Conservation (phyloP, 1,140 invertebrate species). For the Homalodisca vitripennis region DNA sequence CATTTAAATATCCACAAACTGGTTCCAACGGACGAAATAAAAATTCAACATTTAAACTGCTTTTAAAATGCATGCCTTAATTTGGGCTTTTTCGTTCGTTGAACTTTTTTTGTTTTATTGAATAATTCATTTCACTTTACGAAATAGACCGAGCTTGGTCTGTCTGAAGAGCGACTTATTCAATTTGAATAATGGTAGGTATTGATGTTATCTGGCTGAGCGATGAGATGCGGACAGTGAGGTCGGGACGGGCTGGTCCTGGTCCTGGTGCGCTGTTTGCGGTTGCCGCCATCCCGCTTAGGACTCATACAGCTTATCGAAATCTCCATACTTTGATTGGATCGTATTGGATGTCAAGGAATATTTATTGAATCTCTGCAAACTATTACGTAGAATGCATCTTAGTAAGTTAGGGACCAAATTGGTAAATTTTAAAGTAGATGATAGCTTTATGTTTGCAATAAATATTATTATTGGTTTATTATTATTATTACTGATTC, state of each 20-base stretch:
- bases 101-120: not conserved
- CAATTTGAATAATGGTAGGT: constrained; percentile 6
- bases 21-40: not conserved
- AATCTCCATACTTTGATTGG: too few relatives aligned
- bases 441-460: too few relatives aligned
- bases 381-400: too few relatives aligned
- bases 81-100: not conserved
- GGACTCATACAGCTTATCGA: not conserved
- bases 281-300: not conserved
- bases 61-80: constrained; percentile 13
- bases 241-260: too few relatives aligned
- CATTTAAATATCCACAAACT: constrained; percentile 11
- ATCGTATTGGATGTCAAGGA: too few relatives aligned
- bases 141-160: not conserved
- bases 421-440: too few relatives aligned
- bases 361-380: too few relatives aligned
- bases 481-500: too few relatives aligned
- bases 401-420: too few relatives aligned
- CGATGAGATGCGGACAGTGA: too few relatives aligned
- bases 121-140: constrained; percentile 18
- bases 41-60: not conserved
- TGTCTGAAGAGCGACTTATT: not conserved
- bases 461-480: too few relatives aligned
- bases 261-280: too few relatives aligned
- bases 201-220: constrained; percentile 13